These are phyloP conservation scores for Malthinus flaveolus DNA, from an alignment of 2,888 invertebrate genomes.

Conservation along the genomic window DNA sequence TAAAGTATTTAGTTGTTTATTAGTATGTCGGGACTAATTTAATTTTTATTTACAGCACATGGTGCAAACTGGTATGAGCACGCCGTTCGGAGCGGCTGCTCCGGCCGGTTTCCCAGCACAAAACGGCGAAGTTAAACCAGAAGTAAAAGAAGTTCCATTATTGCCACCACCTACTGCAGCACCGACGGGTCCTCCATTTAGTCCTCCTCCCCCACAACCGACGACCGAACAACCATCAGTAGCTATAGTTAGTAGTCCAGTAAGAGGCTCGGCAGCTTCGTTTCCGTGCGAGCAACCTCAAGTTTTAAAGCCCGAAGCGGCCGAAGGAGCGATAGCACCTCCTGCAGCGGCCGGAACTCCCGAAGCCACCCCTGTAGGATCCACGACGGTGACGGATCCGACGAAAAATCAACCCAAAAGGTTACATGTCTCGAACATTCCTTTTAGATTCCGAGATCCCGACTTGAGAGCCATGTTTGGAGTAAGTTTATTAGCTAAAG, in stretches of 20 bases:
- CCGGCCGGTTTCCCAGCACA: conserved; percentile 60
- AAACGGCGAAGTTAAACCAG: conserved; percentile 56
- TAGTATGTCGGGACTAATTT: conserved; percentile 44
- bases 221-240: conserved; percentile 48
- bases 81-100: conserved; percentile 70
- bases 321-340: conserved; percentile 43
- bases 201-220: conserved; percentile 53
- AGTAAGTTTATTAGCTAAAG: conserved; percentile 72
- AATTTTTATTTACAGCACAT: conserved; percentile 76
- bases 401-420: conserved; percentile 85
- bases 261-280: conserved; percentile 45
- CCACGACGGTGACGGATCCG: conserved; percentile 58
- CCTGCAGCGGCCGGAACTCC: conserved; percentile 56
- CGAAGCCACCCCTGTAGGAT: conserved; percentile 56
- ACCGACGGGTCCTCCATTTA: conserved; percentile 51
- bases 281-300: conserved; percentile 53
- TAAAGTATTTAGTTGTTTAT: too few species aligned
- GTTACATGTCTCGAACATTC: conserved; percentile 99
- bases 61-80: conserved; percentile 89
- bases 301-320: conserved; percentile 64
- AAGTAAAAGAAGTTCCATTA: conserved; percentile 51
- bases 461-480: conserved; percentile 98
- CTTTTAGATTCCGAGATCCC: conserved; percentile 98
- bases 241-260: conserved; percentile 53
- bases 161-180: conserved; percentile 56